Conservation (phyloP, 2,888 invertebrate species). For the Nemurella pictetii region DNA sequence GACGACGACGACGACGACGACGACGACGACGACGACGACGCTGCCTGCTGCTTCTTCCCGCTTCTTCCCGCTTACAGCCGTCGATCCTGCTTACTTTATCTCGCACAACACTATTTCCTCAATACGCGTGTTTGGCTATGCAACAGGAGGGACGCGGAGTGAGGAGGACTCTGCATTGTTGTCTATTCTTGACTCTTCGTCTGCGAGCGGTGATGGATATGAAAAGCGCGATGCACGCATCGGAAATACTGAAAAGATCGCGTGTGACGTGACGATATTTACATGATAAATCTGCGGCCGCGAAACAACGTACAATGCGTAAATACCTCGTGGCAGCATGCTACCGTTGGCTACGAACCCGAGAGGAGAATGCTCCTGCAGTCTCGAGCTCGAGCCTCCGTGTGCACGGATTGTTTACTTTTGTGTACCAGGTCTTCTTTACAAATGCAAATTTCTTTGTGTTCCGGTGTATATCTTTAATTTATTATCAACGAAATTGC, state of each 20-base stretch:
- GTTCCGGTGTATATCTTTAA: background rate
- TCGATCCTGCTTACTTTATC: slow-evolving; percentile 20
- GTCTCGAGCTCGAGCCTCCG: background rate
- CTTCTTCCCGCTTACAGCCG: background rate
- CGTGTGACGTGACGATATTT: background rate
- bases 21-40: background rate
- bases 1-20: background rate
- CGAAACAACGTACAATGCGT: background rate
- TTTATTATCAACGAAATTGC: background rate
- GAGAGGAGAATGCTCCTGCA: too few species aligned
- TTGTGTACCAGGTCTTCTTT: background rate
- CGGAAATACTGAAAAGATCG: background rate
- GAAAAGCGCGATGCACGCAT: background rate
- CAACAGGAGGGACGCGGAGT: too few species aligned
- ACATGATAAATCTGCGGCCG: background rate
- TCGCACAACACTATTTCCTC: slow-evolving; percentile 20
- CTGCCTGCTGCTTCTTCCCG: background rate
- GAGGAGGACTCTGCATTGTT: background rate
- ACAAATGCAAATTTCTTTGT: background rate
- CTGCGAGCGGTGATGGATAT: slow-evolving; percentile 3
- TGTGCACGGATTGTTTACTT: background rate
- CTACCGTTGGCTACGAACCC: background rate
- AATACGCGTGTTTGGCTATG: slow-evolving; percentile 9
- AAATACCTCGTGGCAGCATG: background rate
- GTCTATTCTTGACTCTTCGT: slow-evolving; percentile 1